Evolutionary conservation across 2,888 invertebrate genomes (phyloP).

Genomic region (Euphydryas editha): DNA sequence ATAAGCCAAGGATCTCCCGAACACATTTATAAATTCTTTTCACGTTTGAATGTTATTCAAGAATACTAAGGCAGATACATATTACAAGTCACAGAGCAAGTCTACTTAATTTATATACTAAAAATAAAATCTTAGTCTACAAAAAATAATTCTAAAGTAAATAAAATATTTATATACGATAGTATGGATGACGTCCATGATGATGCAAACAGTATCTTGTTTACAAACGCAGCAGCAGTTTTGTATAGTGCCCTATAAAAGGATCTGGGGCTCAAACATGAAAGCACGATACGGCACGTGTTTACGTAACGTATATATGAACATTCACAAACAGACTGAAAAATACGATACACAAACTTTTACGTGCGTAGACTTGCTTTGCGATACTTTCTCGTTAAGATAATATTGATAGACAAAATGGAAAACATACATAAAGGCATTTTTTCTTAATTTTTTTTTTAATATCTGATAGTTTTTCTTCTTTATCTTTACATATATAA

Average conservation of each 20-base stretch:
- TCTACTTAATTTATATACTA: too few relatives aligned
- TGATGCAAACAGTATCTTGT: neutral
- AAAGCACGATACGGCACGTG: slow-evolving; percentile 15
- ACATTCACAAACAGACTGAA: slow-evolving; percentile 2
- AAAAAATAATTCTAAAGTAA: neutral
- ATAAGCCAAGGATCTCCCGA: too few relatives aligned
- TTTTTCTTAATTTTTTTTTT: too few relatives aligned
- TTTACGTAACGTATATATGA: slow-evolving; percentile 20
- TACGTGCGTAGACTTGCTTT: neutral
- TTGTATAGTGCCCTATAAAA: slow-evolving; percentile 10
- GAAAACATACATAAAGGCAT: neutral
- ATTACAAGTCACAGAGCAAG: too few relatives aligned
- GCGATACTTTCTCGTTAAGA: neutral
- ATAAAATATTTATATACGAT: neutral
- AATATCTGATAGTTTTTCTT: too few relatives aligned
- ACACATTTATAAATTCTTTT: too few relatives aligned
- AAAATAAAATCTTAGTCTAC: neutral
- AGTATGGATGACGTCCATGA: slow-evolving; percentile 1
- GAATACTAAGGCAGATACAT: too few relatives aligned
- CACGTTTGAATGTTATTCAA: too few relatives aligned
- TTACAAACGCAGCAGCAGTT: slow-evolving; percentile 12
- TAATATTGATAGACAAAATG: neutral
- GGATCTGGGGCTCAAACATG: slow-evolving; percentile 2
- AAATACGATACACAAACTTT: slow-evolving; percentile 4
- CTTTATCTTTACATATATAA: too few relatives aligned